Evolutionary conservation across 1,140 invertebrate species (phyloP).

Genomic region (Tenebrio molitor): DNA sequence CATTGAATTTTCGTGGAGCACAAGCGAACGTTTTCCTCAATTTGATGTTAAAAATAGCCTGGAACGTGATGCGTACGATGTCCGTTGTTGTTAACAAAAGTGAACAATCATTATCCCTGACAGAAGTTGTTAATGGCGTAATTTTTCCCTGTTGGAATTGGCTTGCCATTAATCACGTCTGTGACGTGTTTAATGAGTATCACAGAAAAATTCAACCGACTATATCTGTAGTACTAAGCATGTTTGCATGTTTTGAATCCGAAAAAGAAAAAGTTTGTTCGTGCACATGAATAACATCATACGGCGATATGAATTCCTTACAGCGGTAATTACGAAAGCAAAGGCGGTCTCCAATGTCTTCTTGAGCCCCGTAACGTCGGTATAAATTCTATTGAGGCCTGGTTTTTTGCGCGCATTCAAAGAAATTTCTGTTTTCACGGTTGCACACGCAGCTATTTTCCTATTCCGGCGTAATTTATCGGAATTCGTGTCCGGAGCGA

Average conservation of each 20-base stretch:
- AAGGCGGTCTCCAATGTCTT: slow-evolving; percentile 5
- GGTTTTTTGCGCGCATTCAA: neutral
- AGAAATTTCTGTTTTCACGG: slow-evolving; percentile 5
- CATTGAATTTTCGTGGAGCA: too few species aligned
- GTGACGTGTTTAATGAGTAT: slow-evolving; percentile 32
- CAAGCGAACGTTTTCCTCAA: neutral
- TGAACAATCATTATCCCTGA: slow-evolving; percentile 31
- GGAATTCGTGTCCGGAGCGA: neutral
- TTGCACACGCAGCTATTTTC: neutral
- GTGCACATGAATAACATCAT: slow-evolving; percentile 21
- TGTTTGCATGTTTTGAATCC: slow-evolving; percentile 22
- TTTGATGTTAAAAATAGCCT: too few species aligned
- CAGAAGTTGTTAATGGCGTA: slow-evolving; percentile 23
- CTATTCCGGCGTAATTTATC: neutral
- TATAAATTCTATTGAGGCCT: neutral
- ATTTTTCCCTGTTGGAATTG: slow-evolving; percentile 18
- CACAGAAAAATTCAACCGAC: slow-evolving; percentile 16
- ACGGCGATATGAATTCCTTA: slow-evolving; percentile 19
- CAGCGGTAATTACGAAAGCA: slow-evolving; percentile 7
- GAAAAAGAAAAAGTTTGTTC: slow-evolving; percentile 16
- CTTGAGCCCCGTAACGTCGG: neutral
- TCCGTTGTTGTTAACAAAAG: slow-evolving; percentile 23
- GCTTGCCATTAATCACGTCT: slow-evolving; percentile 16
- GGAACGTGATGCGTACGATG: too few species aligned
- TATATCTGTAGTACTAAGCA: slow-evolving; percentile 26